Base-by-base conservation (phyloP, 2,113 vertebrate genomes). In the Protomyctophum bolini region DNA sequence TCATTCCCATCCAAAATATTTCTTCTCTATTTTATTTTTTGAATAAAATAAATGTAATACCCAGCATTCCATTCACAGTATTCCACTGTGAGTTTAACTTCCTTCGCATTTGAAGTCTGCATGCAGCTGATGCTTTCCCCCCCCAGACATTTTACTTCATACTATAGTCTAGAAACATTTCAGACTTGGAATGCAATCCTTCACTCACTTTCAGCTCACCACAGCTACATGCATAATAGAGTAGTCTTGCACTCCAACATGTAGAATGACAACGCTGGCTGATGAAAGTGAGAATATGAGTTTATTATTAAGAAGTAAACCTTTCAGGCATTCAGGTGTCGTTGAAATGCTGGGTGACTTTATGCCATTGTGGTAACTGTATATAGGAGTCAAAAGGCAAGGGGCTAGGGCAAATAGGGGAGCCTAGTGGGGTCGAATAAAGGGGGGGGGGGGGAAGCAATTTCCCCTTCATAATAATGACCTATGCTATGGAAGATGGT, bases 381-480 rank as follows among this genome's bases (percentile, higher is more conserved):
- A 21, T 41, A 64, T 89, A 86, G 89, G 80, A 85, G 87, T 94
- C 92, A 93, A 94, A 93, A 93, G 92, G 92, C 91, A 80, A 88
- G 89, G 88, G 87, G 87, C 80, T 86, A 85, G 88, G 87, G 83
- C 83, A 67, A 83, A 68, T 68, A 84, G 85, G 85, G 86, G 87
- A 88, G 88, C 79, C 87, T 63, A 78, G 48, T 72, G 48, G 70
- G 33, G 62, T 62, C 45, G 51, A 57, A 51, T 41, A 63, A 33
- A 15, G 45, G 33, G 87, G 83, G 15, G 45, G n/a, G 62, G 52
- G 15, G 14, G 45, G 33, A 63, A 72, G 21, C 55, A 47, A 9
- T 46, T 50, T 12, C 28, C 55, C 63, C 49, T 56, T n/a, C 49
- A 29, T 9, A 49, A 59, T 41, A 65, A 66, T 41, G 33, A 41